Base-by-base conservation (phyloP, 2,888 invertebrate genomes). In the Cataglyphis livida region DNA sequence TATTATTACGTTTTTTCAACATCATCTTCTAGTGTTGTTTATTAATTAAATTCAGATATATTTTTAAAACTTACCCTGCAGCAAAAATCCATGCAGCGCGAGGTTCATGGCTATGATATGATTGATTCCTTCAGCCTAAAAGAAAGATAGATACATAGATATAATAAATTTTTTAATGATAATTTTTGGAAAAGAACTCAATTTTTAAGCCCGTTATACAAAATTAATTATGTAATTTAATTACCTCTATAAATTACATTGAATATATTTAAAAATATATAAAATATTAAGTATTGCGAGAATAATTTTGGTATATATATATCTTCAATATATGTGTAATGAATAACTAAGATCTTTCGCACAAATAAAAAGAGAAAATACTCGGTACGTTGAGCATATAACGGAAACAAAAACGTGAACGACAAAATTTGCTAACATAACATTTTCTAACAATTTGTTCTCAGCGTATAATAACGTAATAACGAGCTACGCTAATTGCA, bases 21-120 rank as follows among this genome's bases (percentile, higher is more conserved):
- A 10, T 74, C 4, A 35, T 18, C 10, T 62, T 25, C 25, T 62
- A 73, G 6, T 32, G 15, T 59, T 18, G 7, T 5, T 71, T 3
- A 10, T 57, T 57, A 57, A 28, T n/a, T 73, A 44, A 38, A 32
- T 41, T 48, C 32, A 5, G 3, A 44, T n/a, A 48, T 2, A 48
- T 59, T 61, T 4, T 2, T 2, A 18, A n/a, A 83, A 89, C 92
- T 93, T 89, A 94, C 94, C 93, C 91, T 94, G 94, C 91, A 94
- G 91, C 91, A 94, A 92, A 91, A 94, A 92, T 94, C 93, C 94
- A 94, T 94, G 94, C 93, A 94, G 93, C 94, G 93, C 94, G 93
- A 94, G 94, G 94, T 94, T 94, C 94, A 94, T 94, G 94, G 94
- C 93, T 94, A 94, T 90, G 88, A 87, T 90, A 91, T 92, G 87